Evolutionary conservation across 2,113 vertebrate species (phyloP), one percentile per base, ranked within the genome.

Genomic region (Callospermophilus lateralis): DNA sequence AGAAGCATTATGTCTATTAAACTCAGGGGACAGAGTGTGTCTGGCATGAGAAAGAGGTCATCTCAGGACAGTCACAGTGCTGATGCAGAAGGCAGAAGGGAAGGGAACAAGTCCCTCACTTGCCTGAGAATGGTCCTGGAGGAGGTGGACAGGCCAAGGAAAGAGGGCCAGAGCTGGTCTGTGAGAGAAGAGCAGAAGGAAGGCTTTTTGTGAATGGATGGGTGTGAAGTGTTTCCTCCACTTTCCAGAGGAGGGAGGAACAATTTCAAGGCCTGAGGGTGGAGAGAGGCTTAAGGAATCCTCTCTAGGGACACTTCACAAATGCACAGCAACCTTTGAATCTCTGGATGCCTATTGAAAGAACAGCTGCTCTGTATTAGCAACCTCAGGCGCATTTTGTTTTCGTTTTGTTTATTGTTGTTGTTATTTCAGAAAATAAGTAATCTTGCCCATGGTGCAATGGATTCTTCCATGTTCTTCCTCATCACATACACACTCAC

Each of bases 171-270:
- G 76, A 26, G 12, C 76, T 28, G 9, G 24, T 3, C 3, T 28
- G 39, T 72, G n/a, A 34, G 39, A 93, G 78, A 22, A 61, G 8
- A 45, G 45, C 5, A 63, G 30, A 97, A 76, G 95, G 84, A 91
- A 91, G 89, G 86, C 48, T 0, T 84, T 98, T 93, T 98, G 93
- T 98, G 98, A 98, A 98, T 98, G 98, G 96, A 90, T 92, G 97
- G 93, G 96, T 97, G 92, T 97, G 96, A 94, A 83, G 63, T 22
- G 89, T 90, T 98, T 98, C 97, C 92, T 97, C 91, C 8, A 68
- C 94, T 96, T 97, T 98, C 94, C 97, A 79, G 42, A 58, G 84
- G 74, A 95, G 74, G 93, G 97, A 92, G 67, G n/a, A 94, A 61
- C 76, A 45, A 92, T 77, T 89, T 80, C 87, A 65, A 45, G 13